Percentiles rank a stretch among this genome's conserved stretches.
These are phyloP conservation scores for Cheilosia soror DNA, from an alignment of 2,888 invertebrate genomes.

Conservation along the genomic window DNA sequence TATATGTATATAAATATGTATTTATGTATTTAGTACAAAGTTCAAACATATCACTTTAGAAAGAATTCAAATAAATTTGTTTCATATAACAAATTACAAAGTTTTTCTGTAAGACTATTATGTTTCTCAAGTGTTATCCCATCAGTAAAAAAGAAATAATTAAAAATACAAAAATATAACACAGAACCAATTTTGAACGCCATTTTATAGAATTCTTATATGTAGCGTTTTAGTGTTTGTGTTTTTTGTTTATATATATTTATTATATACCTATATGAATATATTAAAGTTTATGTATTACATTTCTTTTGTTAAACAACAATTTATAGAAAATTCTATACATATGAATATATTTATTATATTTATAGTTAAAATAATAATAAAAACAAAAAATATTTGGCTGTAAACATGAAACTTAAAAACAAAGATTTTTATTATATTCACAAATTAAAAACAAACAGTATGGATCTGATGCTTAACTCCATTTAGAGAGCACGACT, in stretches of 20 bases:
- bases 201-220: background rate
- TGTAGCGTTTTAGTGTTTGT: background rate
- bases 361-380: constrained; percentile 15
- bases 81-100: constrained; percentile 26
- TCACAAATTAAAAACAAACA: background rate
- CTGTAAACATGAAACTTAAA: constrained; percentile 57
- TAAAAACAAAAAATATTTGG: constrained; percentile 49
- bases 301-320: constrained; percentile 24
- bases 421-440: constrained; percentile 30
- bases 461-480: background rate
- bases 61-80: constrained; percentile 35
- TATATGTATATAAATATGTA: constrained; percentile 28
- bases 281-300: constrained; percentile 35
- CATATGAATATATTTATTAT: constrained; percentile 21
- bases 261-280: constrained; percentile 28
- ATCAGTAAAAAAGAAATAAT: background rate
- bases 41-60: constrained; percentile 65
- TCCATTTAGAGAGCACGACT: background rate
- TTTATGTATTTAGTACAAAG: constrained; percentile 47
- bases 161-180: constrained; percentile 50
- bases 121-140: background rate
- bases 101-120: background rate
- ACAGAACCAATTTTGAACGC: constrained; percentile 52
- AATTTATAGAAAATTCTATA: constrained; percentile 8
- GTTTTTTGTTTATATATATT: constrained; percentile 23